Percentiles rank a stretch among this genome's conserved stretches.
Evolutionary conservation across 2,113 vertebrate species (phyloP).

Genomic region (Plectropomus leopardus): DNA sequence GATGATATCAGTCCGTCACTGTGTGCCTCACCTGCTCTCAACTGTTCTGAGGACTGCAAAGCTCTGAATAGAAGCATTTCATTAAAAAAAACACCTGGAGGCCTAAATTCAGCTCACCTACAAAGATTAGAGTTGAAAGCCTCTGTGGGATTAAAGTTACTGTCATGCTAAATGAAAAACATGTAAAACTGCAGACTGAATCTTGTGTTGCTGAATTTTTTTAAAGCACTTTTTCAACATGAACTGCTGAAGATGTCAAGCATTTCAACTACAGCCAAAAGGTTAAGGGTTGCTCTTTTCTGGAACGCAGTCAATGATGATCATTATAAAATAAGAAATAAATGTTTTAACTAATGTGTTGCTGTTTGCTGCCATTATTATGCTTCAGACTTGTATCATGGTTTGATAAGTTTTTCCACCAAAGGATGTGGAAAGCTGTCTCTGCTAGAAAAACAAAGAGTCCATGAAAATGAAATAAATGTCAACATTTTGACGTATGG

Average conservation of each 20-base stretch:
- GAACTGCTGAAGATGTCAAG: neutral
- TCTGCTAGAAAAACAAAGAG: neutral
- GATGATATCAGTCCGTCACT: neutral
- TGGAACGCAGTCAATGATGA: neutral
- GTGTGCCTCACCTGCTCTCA: neutral
- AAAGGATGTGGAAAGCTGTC: neutral
- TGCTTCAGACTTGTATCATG: neutral
- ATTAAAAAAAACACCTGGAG: neutral
- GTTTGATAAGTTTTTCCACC: neutral
- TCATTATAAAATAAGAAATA: constrained; percentile 26
- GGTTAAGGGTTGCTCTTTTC: neutral
- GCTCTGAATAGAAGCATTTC: neutral
- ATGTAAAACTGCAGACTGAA: neutral
- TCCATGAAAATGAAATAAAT: neutral
- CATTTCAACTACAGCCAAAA: neutral
- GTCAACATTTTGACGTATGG: too few species aligned
- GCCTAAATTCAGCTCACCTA: neutral
- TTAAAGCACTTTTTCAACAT: neutral
- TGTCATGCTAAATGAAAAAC: neutral
- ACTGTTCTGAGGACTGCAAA: neutral
- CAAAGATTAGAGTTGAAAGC: neutral
- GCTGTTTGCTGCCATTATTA: neutral
- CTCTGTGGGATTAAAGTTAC: neutral
- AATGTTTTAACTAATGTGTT: constrained; percentile 22
- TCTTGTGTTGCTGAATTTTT: neutral